A percentile compares a stretch with the other conserved stretches of the same genome.
Conservation (phyloP, 1,140 invertebrate species). For the Heterodera schachtii region DNA sequence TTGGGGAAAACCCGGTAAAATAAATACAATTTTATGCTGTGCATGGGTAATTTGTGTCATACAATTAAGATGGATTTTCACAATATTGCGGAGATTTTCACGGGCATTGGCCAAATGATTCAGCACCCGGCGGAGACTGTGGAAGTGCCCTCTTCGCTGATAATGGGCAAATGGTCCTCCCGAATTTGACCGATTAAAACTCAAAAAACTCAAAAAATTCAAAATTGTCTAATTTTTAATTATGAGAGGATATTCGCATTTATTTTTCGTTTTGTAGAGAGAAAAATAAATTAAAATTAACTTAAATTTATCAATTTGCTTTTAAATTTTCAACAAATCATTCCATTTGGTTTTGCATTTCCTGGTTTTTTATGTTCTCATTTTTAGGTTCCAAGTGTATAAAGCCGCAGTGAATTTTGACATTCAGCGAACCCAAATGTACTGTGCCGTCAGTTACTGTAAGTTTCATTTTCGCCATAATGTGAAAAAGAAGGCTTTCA, state of each 20-base stretch:
- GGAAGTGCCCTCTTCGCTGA: constrained; percentile 60
- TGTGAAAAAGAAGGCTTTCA: background rate
- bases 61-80: constrained; percentile 62
- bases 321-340: no score
- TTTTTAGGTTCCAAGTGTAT: constrained; percentile 60
- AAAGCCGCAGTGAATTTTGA: constrained; percentile 66
- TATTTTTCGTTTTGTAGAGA: no score
- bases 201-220: no score
- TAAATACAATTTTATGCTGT: constrained; percentile 17
- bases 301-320: no score
- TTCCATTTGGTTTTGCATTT: no score
- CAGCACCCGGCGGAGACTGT: constrained; percentile 61
- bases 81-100: constrained; percentile 62
- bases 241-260: no score
- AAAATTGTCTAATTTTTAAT: no score
- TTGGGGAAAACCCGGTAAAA: constrained; percentile 62
- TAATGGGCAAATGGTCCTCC: constrained; percentile 60
- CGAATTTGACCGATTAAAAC: no score
- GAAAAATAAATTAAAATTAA: no score
- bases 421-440: constrained; percentile 64
- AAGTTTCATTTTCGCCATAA: constrained; percentile 32
- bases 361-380: background rate
- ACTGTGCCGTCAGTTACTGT: constrained; percentile 65
- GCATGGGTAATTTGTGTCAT: no score
- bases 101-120: constrained; percentile 63